Percentiles rank a stretch among this genome's conserved stretches.
Conservation (phyloP, 1,140 invertebrate genomes). For the Drosophila athabasca region DNA sequence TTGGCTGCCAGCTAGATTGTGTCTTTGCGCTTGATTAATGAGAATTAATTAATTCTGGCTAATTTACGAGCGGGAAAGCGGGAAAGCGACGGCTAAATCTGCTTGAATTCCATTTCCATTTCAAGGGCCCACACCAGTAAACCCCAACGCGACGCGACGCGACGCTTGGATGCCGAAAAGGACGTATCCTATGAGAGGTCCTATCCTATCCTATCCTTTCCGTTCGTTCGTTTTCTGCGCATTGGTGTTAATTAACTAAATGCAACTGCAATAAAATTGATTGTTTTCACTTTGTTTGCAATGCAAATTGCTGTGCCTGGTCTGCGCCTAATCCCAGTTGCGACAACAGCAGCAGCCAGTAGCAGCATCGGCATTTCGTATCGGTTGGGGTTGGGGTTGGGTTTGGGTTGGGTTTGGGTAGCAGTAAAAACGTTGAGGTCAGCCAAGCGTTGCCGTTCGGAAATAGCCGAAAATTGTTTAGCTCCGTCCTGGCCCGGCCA, state of each 20-base stretch:
- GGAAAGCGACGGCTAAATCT: background rate
- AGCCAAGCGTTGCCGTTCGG: constrained; percentile 44
- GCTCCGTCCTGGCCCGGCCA: constrained; percentile 15
- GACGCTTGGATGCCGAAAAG: constrained; percentile 2
- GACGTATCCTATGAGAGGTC: background rate
- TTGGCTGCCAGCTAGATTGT: constrained; percentile 17
- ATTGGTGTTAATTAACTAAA: constrained; percentile 82
- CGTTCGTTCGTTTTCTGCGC: constrained; percentile 30
- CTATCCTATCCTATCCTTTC: background rate
- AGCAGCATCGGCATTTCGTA: too few species aligned
- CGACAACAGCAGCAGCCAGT: constrained; percentile 3
- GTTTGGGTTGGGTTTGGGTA: too few species aligned
- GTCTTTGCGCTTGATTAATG: constrained; percentile 75
- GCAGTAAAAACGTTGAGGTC: constrained; percentile 60
- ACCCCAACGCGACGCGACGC: background rate
- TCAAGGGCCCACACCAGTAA: constrained; percentile 23
- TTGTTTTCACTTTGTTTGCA: constrained; percentile 83
- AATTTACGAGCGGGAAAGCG: constrained; percentile 52
- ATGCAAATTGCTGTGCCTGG: constrained; percentile 76
- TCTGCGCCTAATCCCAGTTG: constrained; percentile 60
- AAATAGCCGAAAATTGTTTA: constrained; percentile 73
- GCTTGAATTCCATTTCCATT: constrained; percentile 36
- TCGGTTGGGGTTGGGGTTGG: too few species aligned
- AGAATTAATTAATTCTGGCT: constrained; percentile 76
- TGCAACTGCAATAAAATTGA: constrained; percentile 82